Percentiles rank a stretch among this genome's conserved stretches.
Evolutionary conservation across 2,113 vertebrate species (phyloP).

Genomic region (Prolemur simus): DNA sequence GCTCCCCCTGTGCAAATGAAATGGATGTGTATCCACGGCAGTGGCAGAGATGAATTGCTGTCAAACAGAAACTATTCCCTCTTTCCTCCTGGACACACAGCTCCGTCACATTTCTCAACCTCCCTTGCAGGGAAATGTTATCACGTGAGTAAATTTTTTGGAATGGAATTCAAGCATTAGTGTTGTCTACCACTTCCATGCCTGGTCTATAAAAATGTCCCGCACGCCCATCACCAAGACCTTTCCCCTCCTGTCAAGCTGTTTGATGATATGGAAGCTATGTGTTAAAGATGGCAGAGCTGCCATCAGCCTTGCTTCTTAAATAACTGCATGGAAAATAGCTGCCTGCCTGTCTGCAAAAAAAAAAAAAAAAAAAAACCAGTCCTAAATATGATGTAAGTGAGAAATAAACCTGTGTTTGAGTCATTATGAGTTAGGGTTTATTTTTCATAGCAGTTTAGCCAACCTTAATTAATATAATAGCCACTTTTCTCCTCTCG

Average conservation of each 20-base stretch:
- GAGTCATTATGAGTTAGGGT: background rate
- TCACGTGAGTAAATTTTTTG: background rate
- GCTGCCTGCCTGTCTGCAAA: background rate
- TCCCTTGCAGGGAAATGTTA: too few relatives aligned
- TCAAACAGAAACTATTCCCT: too few relatives aligned
- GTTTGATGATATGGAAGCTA: background rate
- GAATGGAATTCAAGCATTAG: background rate
- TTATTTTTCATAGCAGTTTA: background rate
- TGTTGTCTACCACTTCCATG: background rate
- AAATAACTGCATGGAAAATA: background rate
- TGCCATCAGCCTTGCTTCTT: background rate
- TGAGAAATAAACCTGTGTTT: background rate
- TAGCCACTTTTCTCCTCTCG: background rate
- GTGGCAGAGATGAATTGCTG: background rate
- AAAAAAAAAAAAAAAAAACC: background rate
- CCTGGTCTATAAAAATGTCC: background rate
- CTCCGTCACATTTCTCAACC: background rate
- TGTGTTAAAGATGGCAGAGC: background rate
- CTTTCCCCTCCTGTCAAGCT: background rate
- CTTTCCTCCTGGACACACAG: background rate
- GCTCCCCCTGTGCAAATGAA: too few relatives aligned
- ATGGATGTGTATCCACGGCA: background rate
- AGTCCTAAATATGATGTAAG: background rate
- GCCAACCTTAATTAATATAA: background rate
- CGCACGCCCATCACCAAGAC: background rate